Base-by-base conservation (phyloP, 2,888 invertebrate genomes). In the Hypomecis punctinalis region DNA sequence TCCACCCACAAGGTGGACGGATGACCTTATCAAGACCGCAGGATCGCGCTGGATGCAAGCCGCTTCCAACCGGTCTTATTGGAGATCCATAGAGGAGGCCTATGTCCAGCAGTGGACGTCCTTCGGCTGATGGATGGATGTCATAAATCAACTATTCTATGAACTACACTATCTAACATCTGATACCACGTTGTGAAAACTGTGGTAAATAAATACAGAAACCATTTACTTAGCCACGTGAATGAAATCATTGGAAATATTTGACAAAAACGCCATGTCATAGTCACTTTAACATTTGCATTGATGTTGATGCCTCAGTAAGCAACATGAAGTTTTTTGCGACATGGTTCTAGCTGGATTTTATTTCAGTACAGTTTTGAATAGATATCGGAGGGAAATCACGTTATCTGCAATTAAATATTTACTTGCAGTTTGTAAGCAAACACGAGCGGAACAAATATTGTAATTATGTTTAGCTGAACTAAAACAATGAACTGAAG, bases 341-440 rank as follows among this genome's bases (percentile, higher is more conserved):
- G 47, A n/a, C 8, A 56, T 33, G 9, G 53, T 42, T 33, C 35
- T 43, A 40, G 39, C 9, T 39, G 0, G n/a, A 40, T 47, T 39
- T 46, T n/a, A 23, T 42, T 10, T 6, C 9, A 40, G 9, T 46
- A 35, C 39, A 47, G 11, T 49, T 40, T 60, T 46, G 39, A 40
- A 40, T 33, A 40, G 7, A 36, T 61, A 61, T 53, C 39, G 52
- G 10, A 53, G 47, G 53, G 53, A 53, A 53, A 47, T 54, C 33
- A 61, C 40, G 40, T 53, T 46, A 60, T 11, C 42, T 43, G 11
- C 11, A n/a, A 11, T 23, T 37, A 58, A 63, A 58, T 58, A 61
- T 61, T 40, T 11, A 43, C 13, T 35, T 5, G 0, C 2, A 7
- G 43, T n/a, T 10, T 43, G 46, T 39, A 51, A 43, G 36, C 37